phyloP scores from a whole-genome alignment of 2,113 vertebrate genomes.

The Gasterosteus aculeatus region DNA sequence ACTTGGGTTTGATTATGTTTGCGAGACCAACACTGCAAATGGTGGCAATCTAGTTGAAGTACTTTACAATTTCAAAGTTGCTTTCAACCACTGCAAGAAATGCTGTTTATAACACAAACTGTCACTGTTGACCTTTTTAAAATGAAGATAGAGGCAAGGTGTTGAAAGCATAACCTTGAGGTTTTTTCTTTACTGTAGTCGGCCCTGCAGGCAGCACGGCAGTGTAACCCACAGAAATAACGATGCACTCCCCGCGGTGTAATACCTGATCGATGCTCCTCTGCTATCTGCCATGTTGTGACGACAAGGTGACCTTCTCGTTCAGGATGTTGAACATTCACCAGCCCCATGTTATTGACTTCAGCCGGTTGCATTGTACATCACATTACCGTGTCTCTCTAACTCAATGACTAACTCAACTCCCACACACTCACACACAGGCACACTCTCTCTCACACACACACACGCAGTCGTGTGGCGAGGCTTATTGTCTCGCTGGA shows the following conservation, averaged over 20 bases:
- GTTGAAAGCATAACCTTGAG: conserved; percentile 22
- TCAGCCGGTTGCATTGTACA: conserved; percentile 13
- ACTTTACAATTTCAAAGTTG: not conserved
- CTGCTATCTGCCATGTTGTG: conserved; percentile 36
- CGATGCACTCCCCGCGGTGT: conserved; percentile 38
- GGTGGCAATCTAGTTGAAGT: not conserved
- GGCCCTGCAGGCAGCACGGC: not conserved
- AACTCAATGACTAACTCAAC: conserved; percentile 26
- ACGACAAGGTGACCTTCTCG: conserved; percentile 65
- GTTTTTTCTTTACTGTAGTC: not conserved
- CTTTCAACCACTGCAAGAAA: not conserved
- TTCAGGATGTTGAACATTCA: conserved; percentile 36
- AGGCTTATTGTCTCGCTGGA: conserved; percentile 11
- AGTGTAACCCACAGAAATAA: conserved; percentile 11
- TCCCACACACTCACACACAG: conserved; percentile 1
- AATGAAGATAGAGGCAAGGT: not conserved
- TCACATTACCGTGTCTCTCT: conserved; percentile 39
- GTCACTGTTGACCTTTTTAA: not conserved
- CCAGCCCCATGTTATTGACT: conserved; percentile 28
- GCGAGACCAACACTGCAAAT: not conserved
- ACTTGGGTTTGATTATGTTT: not conserved
- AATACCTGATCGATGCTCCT: conserved; percentile 44
- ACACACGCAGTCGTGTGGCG: not conserved
- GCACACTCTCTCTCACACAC: conserved; percentile 8
- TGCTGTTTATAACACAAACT: not conserved